phyloP scores from a whole-genome alignment of 2,797 vertebrate genomes.

The Liparis tanakae region DNA sequence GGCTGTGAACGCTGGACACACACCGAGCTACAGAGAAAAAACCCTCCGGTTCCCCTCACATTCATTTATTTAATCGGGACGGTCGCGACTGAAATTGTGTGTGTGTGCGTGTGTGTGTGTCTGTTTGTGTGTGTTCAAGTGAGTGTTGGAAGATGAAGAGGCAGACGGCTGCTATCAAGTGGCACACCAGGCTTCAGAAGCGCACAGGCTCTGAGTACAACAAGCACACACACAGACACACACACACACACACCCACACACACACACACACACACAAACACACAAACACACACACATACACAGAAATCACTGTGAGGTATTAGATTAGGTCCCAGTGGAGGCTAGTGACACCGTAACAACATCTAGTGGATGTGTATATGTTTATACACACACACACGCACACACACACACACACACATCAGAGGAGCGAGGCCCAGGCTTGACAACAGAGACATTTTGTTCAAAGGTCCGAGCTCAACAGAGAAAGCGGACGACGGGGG shows the following conservation, averaged over 20 bases:
- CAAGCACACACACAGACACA: constrained; percentile 30
- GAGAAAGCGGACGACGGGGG: constrained; percentile 36
- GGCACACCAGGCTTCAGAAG: constrained; percentile 63
- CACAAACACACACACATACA: constrained; percentile 20
- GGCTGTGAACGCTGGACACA: constrained; percentile 30
- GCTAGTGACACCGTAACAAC: constrained; percentile 74
- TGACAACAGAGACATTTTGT: constrained; percentile 64
- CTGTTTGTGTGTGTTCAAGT: constrained; percentile 14
- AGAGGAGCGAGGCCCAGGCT: constrained; percentile 53
- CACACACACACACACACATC: constrained; percentile 39
- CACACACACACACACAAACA: constrained; percentile 5
- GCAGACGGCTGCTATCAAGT: constrained; percentile 58
- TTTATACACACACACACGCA: constrained; percentile 12
- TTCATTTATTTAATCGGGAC: constrained; percentile 26
- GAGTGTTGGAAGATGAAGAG: constrained; percentile 45
- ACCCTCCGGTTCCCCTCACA: constrained; percentile 7
- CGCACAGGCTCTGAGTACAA: constrained; percentile 43
- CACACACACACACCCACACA: constrained; percentile 19
- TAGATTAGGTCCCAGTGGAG: constrained; percentile 72
- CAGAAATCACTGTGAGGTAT: constrained; percentile 53
- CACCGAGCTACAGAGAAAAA: constrained; percentile 15
- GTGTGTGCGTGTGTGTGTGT: constrained; percentile 1
- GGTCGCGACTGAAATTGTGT: constrained; percentile 19
- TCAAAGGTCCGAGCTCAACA: constrained; percentile 57
- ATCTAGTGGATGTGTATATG: constrained; percentile 64